These are phyloP conservation scores for Reticulitermes speratus DNA, from an alignment of 1,140 invertebrate species.

Conservation along the genomic window DNA sequence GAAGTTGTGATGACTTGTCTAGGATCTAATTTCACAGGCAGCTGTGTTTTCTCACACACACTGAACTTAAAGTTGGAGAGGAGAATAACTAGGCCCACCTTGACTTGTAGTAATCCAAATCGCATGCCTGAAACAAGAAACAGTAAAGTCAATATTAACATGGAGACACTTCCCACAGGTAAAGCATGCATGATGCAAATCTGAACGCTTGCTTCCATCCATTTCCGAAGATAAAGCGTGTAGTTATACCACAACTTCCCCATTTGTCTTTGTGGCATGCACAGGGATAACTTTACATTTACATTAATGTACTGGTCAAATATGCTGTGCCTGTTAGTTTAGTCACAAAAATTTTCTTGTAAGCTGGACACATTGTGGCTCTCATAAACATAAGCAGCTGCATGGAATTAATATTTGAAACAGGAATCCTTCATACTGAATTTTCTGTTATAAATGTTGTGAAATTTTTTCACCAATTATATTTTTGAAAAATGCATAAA, in stretches of 20 bases:
- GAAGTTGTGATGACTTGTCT: not conserved
- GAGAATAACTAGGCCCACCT: not conserved
- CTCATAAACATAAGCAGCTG: not conserved
- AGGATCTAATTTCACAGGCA: not conserved
- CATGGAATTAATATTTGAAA: not conserved
- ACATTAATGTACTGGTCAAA: no score
- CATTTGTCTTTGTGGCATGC: no score
- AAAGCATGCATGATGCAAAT: no score
- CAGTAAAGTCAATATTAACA: not conserved
- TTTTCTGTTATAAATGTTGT: not conserved
- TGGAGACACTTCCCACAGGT: not conserved
- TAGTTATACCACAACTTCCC: no score
- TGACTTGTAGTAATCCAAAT: not conserved
- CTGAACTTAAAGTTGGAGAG: not conserved
- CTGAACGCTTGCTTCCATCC: no score
- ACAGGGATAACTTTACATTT: no score
- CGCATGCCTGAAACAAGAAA: not conserved
- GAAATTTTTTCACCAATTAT: not conserved
- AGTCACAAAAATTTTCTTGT: not conserved
- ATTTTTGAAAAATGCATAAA: no score
- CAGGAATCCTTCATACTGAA: not conserved
- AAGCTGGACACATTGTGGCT: not conserved
- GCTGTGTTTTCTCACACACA: not conserved
- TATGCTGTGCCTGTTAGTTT: not conserved
- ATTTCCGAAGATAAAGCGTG: no score